These are phyloP conservation scores for Girardia tigrina DNA, from an alignment of 2,888 invertebrate genomes.

Conservation along the genomic window DNA sequence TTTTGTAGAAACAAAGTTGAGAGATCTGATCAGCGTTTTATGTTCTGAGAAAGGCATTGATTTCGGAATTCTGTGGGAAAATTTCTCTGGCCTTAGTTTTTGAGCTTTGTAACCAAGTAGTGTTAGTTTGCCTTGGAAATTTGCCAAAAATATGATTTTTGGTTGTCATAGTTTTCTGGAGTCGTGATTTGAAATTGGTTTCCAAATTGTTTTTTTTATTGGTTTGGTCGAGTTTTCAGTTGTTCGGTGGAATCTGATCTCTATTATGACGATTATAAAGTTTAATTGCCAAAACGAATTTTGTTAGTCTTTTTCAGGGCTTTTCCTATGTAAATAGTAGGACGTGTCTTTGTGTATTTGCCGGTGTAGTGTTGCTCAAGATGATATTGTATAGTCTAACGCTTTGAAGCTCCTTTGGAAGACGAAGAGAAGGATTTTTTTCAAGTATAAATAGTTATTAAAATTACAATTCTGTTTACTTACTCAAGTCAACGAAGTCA, in stretches of 20 bases:
- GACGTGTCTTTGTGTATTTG: not conserved
- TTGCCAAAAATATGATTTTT: not conserved
- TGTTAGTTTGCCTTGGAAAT: not conserved
- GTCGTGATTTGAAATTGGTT: too few relatives aligned
- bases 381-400: constrained; percentile 23
- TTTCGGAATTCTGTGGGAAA: not conserved
- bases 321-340: constrained; percentile 16
- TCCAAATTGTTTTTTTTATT: too few relatives aligned
- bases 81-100: not conserved
- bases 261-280: not conserved
- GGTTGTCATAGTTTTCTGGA: too few relatives aligned
- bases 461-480: too few relatives aligned
- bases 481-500: not conserved
- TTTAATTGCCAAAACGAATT: constrained; percentile 14
- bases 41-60: not conserved
- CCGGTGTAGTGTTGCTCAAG: constrained; percentile 23
- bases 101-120: not conserved
- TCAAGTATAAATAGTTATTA: not conserved
- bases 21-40: too few relatives aligned
- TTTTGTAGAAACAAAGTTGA: not conserved
- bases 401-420: constrained; percentile 4
- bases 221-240: too few relatives aligned
- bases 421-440: not conserved
- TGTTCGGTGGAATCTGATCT: not conserved
- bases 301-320: constrained; percentile 23